These are phyloP conservation scores for Plagiodera versicolora DNA, from an alignment of 2,888 invertebrate species.

Conservation along the genomic window DNA sequence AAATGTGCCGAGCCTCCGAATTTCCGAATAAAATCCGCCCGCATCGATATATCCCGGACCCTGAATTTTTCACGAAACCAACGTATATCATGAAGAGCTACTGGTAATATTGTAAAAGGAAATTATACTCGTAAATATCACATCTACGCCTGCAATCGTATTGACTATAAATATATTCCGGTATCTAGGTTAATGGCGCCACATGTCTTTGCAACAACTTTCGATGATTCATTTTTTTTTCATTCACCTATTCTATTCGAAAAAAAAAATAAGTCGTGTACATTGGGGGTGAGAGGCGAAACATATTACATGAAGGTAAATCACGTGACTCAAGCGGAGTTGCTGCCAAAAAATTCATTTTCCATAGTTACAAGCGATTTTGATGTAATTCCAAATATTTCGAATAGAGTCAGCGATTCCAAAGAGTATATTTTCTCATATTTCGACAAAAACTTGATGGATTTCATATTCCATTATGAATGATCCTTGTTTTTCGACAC, in stretches of 20 bases:
- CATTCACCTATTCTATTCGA: slow-evolving; percentile 10
- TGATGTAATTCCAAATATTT: no score
- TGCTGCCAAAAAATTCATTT: no score
- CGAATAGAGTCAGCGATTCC: no score
- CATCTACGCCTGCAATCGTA: slow-evolving; percentile 29
- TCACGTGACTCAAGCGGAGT: no score
- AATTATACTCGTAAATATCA: slow-evolving; percentile 33
- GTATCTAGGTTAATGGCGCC: slow-evolving; percentile 25
- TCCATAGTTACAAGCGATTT: no score
- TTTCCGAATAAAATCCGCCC: neutral
- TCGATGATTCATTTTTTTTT: slow-evolving; percentile 28
- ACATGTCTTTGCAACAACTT: slow-evolving; percentile 21
- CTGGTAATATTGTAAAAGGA: slow-evolving; percentile 25
- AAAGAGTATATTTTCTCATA: no score
- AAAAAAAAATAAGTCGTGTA: slow-evolving; percentile 5
- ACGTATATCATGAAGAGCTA: slow-evolving; percentile 17
- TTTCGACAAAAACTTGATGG: no score
- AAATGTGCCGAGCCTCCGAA: neutral
- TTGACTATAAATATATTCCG: slow-evolving; percentile 27
- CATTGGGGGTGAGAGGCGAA: no score
- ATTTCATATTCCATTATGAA: no score
- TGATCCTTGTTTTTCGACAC: no score
- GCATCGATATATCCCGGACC: neutral
- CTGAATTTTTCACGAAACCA: slow-evolving; percentile 22
- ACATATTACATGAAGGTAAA: no score